Percentiles rank a stretch among this genome's conserved stretches.
Evolutionary conservation across 2,113 vertebrate species (phyloP).

Genomic region (Sigmodon hispidus): DNA sequence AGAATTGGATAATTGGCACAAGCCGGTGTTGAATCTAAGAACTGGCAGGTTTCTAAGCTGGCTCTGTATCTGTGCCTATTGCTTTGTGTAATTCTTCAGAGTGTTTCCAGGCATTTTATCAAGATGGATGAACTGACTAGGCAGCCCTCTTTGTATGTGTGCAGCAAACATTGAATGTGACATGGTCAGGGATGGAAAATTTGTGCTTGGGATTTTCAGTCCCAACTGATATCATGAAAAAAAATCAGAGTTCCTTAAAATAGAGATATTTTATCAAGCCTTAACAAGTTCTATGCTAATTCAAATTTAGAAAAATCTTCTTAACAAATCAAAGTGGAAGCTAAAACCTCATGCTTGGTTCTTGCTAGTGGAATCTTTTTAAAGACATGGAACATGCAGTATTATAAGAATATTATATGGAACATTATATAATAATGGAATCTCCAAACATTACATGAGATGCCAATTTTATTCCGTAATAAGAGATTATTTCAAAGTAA

Average conservation of each 20-base stretch:
- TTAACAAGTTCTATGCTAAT: not conserved
- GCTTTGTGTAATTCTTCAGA: conserved; percentile 40
- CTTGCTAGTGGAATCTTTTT: conserved; percentile 5
- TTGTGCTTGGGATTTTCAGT: not conserved
- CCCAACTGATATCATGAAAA: not conserved
- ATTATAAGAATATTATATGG: not conserved
- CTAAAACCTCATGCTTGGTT: not conserved
- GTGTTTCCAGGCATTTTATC: conserved; percentile 46
- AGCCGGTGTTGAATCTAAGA: conserved; percentile 38
- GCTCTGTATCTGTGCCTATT: not conserved
- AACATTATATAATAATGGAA: too few species aligned
- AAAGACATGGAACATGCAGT: not conserved
- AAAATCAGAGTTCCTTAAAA: not conserved
- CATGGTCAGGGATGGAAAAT: not conserved
- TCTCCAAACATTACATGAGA: not conserved
- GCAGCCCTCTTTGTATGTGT: not conserved
- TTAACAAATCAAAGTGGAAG: conserved; percentile 27
- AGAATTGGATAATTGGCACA: conserved; percentile 51
- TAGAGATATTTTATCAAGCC: not conserved
- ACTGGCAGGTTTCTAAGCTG: conserved; percentile 52
- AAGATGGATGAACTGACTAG: conserved; percentile 45
- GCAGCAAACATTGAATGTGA: not conserved
- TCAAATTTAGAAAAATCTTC: not conserved
- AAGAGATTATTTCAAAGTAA: conserved; percentile 60
- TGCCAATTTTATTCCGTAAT: conserved; percentile 50